These are phyloP conservation scores for Myathropa florea DNA, from an alignment of 2,888 invertebrate genomes.

Conservation along the genomic window DNA sequence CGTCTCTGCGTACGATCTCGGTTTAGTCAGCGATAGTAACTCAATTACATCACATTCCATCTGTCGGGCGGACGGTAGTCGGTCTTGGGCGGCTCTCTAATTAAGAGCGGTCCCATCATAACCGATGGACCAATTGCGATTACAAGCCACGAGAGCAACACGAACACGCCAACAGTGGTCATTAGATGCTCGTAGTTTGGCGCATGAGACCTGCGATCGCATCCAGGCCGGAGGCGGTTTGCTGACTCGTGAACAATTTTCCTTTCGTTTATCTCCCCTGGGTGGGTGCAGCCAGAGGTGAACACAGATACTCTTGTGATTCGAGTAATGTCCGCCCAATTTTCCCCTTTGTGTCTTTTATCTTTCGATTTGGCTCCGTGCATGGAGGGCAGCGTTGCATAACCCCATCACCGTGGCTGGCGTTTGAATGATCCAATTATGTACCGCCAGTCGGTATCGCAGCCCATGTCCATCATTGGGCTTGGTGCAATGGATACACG, in stretches of 20 bases:
- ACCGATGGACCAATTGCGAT: neutral
- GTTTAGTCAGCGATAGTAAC: neutral
- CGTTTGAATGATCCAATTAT: conserved; percentile 43
- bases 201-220: neutral
- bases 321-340: neutral
- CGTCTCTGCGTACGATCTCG: neutral
- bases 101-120: neutral
- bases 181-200: neutral
- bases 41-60: neutral
- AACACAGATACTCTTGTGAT: conserved; percentile 2
- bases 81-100: neutral
- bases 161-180: neutral
- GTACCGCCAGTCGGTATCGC: neutral
- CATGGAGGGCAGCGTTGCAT: neutral
- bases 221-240: conserved; percentile 8
- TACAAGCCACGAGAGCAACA: neutral
- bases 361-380: neutral
- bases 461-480: neutral
- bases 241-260: conserved; percentile 13
- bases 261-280: neutral
- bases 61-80: neutral
- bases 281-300: conserved; percentile 27
- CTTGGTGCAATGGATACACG: neutral
- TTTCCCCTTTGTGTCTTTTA: neutral
- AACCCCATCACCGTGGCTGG: neutral